Conservation (phyloP, 2,888 invertebrate genomes). For the Calephelis perditalis region DNA sequence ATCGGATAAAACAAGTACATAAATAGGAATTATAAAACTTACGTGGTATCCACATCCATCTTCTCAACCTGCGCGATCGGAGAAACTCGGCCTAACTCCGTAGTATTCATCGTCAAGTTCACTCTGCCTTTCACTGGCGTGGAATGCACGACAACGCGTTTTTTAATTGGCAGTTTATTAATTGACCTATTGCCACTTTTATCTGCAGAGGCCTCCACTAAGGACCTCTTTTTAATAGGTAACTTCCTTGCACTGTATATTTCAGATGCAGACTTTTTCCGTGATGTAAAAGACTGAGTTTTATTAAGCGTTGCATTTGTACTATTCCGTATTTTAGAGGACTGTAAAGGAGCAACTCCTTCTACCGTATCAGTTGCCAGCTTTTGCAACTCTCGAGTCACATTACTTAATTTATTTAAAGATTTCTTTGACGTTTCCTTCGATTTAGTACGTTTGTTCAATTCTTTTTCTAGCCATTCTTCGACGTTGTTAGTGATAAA, state of each 20-base stretch:
- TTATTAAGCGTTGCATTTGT: constrained; percentile 19
- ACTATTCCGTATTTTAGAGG: constrained; percentile 37
- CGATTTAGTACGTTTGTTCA: constrained; percentile 33
- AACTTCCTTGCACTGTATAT: constrained; percentile 43
- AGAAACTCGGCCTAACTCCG: constrained; percentile 50
- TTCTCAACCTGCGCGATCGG: constrained; percentile 42
- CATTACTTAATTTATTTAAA: constrained; percentile 21
- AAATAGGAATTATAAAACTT: constrained; percentile 12
- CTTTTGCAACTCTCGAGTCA: constrained; percentile 42
- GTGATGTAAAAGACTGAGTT: background rate
- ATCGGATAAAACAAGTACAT: no score
- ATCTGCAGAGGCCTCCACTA: constrained; percentile 25
- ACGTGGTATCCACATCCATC: constrained; percentile 19
- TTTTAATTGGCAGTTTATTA: constrained; percentile 48
- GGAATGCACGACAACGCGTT: constrained; percentile 52
- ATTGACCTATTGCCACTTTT: constrained; percentile 13
- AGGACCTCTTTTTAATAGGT: constrained; percentile 58
- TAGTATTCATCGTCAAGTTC: constrained; percentile 36
- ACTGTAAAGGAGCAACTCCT: constrained; percentile 38
- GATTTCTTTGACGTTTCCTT: constrained; percentile 21
- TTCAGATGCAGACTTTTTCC: constrained; percentile 39
- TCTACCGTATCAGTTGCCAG: constrained; percentile 46
- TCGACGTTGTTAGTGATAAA: constrained; percentile 43
- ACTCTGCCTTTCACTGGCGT: constrained; percentile 51
- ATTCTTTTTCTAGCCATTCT: constrained; percentile 48